A percentile compares a stretch with the other conserved stretches of the same genome.
Evolutionary conservation across 2,888 invertebrate species (phyloP).

Genomic region (Sinelater perroti): DNA sequence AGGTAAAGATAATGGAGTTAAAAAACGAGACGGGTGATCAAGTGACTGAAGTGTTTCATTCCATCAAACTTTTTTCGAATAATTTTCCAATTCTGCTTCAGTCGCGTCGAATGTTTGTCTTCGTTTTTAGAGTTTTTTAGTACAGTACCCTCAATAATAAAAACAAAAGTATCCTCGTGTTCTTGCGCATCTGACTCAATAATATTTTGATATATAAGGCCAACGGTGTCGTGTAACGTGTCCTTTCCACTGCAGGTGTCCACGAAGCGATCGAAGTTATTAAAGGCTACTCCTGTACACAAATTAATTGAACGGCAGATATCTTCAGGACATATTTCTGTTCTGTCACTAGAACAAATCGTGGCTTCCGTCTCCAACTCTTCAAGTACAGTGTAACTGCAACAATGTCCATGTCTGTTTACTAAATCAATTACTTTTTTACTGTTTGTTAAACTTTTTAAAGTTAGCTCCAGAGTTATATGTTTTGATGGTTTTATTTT

Average conservation of each 20-base stretch:
- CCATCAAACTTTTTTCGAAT: too few relatives aligned
- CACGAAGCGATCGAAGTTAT: conserved; percentile 34
- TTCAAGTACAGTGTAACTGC: conserved; percentile 42
- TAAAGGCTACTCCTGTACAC: conserved; percentile 38
- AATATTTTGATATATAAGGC: conserved; percentile 34
- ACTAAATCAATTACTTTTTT: conserved; percentile 47
- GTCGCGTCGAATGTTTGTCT: too few relatives aligned
- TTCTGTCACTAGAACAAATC: conserved; percentile 13
- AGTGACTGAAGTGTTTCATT: too few relatives aligned
- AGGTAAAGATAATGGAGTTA: too few relatives aligned
- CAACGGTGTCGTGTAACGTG: conserved; percentile 38
- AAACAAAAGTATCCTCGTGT: too few relatives aligned
- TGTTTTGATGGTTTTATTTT: conserved; percentile 46
- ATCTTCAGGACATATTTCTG: conserved; percentile 32
- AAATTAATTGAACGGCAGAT: conserved; percentile 27
- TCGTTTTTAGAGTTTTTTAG: too few relatives aligned
- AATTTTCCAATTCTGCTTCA: too few relatives aligned
- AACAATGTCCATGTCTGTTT: conserved; percentile 50
- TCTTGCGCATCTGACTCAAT: too few relatives aligned
- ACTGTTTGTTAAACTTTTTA: conserved; percentile 50
- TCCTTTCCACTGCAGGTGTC: conserved; percentile 35
- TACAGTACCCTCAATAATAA: too few relatives aligned
- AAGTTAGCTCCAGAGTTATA: conserved; percentile 47
- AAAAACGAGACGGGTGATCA: too few relatives aligned
- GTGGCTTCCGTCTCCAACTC: conserved; percentile 39